Percentiles rank a stretch among this genome's conserved stretches.
Evolutionary conservation across 1,140 invertebrate genomes (phyloP).

Genomic region (Anoplophora glabripennis): DNA sequence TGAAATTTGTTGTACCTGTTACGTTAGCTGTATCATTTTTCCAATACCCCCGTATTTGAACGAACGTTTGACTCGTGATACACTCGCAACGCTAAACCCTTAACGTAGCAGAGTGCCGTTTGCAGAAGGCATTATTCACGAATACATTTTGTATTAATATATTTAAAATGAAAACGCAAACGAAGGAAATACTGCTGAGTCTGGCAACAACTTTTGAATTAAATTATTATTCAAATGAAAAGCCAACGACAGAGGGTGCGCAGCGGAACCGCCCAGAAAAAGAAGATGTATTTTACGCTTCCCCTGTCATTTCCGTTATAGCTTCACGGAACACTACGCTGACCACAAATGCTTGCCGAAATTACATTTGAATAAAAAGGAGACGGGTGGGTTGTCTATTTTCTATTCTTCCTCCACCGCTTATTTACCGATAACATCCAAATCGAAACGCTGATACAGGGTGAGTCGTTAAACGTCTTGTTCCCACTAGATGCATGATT

Average conservation of each 20-base stretch:
- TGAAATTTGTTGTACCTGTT: no score
- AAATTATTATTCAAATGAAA: conserved; percentile 43
- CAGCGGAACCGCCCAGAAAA: conserved; percentile 21
- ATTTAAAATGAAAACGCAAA: conserved; percentile 41
- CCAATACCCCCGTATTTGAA: no score
- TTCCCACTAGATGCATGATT: no score
- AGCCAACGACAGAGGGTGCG: conserved; percentile 20
- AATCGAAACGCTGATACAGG: no score
- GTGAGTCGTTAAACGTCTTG: no score
- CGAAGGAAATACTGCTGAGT: conserved; percentile 33
- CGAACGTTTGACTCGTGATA: no score
- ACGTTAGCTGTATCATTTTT: no score
- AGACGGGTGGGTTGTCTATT: not conserved
- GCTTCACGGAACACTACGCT: conserved; percentile 34
- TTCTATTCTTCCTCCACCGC: conserved; percentile 2
- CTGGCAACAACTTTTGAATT: conserved; percentile 39
- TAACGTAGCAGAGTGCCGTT: not conserved
- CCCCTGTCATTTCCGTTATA: conserved; percentile 33
- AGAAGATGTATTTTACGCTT: conserved; percentile 34
- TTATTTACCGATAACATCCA: not conserved
- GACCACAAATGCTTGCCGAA: conserved; percentile 32
- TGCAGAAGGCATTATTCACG: conserved; percentile 22
- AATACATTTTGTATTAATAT: conserved; percentile 36
- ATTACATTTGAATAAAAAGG: conserved; percentile 33
- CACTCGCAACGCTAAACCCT: no score